These are phyloP conservation scores for Malachius bipustulatus DNA, from an alignment of 2,888 invertebrate genomes.

Conservation along the genomic window DNA sequence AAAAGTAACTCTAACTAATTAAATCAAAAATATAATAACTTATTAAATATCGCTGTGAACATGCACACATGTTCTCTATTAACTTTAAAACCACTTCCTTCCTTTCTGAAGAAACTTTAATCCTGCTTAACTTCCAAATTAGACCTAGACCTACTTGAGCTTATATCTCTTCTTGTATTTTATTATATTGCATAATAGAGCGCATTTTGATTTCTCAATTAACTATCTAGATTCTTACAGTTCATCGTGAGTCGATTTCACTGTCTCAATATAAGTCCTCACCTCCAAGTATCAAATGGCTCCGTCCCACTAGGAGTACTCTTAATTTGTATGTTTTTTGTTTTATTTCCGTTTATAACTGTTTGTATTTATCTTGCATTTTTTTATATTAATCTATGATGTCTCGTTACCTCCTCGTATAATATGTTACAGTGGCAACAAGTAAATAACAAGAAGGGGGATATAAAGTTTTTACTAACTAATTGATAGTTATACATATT, in stretches of 20 bases:
- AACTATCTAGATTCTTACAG: neutral
- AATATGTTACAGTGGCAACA: conserved; percentile 18
- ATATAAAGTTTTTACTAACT: conserved; percentile 7
- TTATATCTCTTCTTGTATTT: too few relatives aligned
- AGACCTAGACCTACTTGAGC: too few relatives aligned
- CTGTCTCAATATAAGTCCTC: conserved; percentile 35
- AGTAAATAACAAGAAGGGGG: conserved; percentile 19
- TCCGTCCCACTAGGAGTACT: conserved; percentile 41
- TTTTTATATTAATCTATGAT: conserved; percentile 26
- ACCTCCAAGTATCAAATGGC: conserved; percentile 47
- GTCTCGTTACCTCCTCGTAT: conserved; percentile 40
- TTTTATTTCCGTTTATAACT: conserved; percentile 34
- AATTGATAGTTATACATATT: too few relatives aligned
- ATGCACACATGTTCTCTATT: too few relatives aligned
- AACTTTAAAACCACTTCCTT: too few relatives aligned
- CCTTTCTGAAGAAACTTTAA: too few relatives aligned
- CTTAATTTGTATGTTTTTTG: conserved; percentile 40
- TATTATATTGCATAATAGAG: too few relatives aligned
- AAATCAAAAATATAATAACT: too few relatives aligned
- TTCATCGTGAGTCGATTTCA: conserved; percentile 4
- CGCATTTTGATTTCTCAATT: too few relatives aligned
- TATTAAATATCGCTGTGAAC: too few relatives aligned
- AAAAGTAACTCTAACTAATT: too few relatives aligned
- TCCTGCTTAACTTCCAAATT: too few relatives aligned
- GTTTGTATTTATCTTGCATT: conserved; percentile 28